Evolutionary conservation across 2,113 vertebrate species (phyloP), one percentile per base, ranked within the genome.

Genomic region (Ageneiosus marmoratus): DNA sequence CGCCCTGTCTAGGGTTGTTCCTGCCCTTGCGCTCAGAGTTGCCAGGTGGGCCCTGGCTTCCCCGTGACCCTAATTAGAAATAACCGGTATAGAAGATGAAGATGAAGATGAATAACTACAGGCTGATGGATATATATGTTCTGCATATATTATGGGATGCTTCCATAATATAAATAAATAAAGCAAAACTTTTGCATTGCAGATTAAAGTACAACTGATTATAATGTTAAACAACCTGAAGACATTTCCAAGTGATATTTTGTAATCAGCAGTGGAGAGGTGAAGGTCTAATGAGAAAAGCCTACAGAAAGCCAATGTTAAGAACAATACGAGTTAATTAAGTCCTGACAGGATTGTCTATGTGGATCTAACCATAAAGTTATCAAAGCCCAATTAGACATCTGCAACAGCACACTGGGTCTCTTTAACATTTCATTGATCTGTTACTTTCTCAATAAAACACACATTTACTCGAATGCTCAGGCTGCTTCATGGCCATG

Each of bases 261-360:
- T 50, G 32, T 46, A 51, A 80, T 79, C 48, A 82, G 69, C 79
- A 13, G 41, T n/a, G 44, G 41, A 65, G 50, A 48, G 50, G 77
- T 37, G 50, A 74, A 82, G 75, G 75, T 67, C 51, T 75, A 79
- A 75, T 56, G 58, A 24, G 34, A 67, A 55, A 75, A 32, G 67
- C 22, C 50, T 87, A 58, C 77, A 44, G 75, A 37, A 72, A 79
- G 48, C 67, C 65, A 34, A 44, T 20, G 48, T 29, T 32, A 51
- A 41, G 74, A 74, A 84, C 83, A 79, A 74, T 83, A 67, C 48
- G 1, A 82, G 63, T 84, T 37, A 88, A 85, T 85, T 80, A 80
- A 80, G 62, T 72, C 48, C 56, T 76, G 37, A 62, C 72, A 77
- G 73, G 56, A 46, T 13, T 12, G 16, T 62, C 22, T 37, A 10